These are phyloP conservation scores for Hartigia nigra DNA, from an alignment of 2,888 invertebrate genomes.

Conservation along the genomic window DNA sequence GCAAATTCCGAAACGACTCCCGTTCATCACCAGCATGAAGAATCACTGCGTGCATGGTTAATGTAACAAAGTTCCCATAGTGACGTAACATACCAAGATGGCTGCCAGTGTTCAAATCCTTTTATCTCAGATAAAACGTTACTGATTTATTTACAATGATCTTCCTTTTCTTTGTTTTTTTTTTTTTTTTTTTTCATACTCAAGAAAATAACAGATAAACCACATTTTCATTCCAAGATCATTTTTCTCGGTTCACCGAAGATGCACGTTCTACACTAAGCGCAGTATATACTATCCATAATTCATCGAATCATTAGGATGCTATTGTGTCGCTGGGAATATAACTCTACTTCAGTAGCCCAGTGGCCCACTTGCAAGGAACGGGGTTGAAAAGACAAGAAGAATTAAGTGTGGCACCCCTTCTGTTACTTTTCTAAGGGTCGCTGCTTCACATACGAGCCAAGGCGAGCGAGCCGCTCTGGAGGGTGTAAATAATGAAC, in stretches of 20 bases:
- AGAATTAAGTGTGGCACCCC: conserved; percentile 41
- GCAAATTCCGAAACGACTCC: not conserved
- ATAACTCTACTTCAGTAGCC: conserved; percentile 39
- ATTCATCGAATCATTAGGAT: conserved; percentile 36
- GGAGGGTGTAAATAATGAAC: conserved; percentile 60
- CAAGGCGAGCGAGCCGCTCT: conserved; percentile 22
- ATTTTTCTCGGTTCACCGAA: not conserved
- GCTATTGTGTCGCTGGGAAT: conserved; percentile 9
- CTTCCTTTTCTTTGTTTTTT: not conserved
- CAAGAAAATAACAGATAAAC: not conserved
- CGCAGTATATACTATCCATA: conserved; percentile 26
- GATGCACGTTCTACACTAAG: not conserved
- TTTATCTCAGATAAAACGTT: not conserved
- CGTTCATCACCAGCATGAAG: not conserved
- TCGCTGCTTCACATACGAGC: conserved; percentile 41
- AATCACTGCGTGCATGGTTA: not conserved
- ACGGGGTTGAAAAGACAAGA: conserved; percentile 44
- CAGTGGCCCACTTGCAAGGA: conserved; percentile 55
- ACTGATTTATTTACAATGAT: not conserved
- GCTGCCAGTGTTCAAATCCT: not conserved
- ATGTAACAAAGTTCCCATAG: not conserved
- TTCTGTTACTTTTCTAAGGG: conserved; percentile 32
- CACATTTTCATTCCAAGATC: not conserved
- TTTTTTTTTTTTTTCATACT: not conserved
- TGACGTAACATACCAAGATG: not conserved